A percentile compares a stretch with the other conserved stretches of the same genome.
These are phyloP conservation scores for Nomada lathburiana DNA, from an alignment of 2,888 invertebrate genomes.

Conservation along the genomic window DNA sequence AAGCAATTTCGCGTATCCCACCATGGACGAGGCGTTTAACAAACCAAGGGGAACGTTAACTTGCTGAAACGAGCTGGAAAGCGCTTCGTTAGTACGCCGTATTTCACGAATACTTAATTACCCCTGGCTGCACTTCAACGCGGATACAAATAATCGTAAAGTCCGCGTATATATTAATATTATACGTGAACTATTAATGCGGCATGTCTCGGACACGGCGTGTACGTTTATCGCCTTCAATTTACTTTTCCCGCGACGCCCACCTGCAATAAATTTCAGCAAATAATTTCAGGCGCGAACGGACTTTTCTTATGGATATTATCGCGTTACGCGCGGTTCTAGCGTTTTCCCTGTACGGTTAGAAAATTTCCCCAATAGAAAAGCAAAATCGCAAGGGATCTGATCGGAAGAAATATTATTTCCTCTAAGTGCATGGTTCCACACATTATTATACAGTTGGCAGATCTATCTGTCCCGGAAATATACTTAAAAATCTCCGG, in stretches of 20 bases:
- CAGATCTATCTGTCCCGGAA: too few species aligned
- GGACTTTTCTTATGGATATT: constrained; percentile 34
- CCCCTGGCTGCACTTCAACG: constrained; percentile 61
- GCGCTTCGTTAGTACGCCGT: constrained; percentile 73
- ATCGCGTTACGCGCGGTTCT: constrained; percentile 1
- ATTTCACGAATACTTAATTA: constrained; percentile 74
- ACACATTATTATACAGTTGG: too few species aligned
- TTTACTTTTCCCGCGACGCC: constrained; percentile 42
- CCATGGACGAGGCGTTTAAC: constrained; percentile 65
- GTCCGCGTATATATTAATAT: constrained; percentile 57
- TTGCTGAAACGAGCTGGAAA: constrained; percentile 73
- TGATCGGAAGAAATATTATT: too few species aligned
- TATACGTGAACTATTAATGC: constrained; percentile 44
- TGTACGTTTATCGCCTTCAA: constrained; percentile 39
- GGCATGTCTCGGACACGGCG: constrained; percentile 7
- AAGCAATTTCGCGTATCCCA: constrained; percentile 34
- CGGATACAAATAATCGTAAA: constrained; percentile 59
- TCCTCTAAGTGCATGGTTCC: too few species aligned
- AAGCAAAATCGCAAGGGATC: too few species aligned
- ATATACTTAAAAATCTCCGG: too few species aligned
- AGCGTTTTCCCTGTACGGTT: not conserved
- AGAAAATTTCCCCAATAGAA: not conserved
- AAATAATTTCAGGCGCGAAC: constrained; percentile 17
- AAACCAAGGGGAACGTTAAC: constrained; percentile 68
- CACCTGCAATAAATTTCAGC: constrained; percentile 40